Evolutionary conservation across 1,140 invertebrate genomes (phyloP), one percentile per base, ranked within the genome.

Genomic region (Drosophila ercepeae): DNA sequence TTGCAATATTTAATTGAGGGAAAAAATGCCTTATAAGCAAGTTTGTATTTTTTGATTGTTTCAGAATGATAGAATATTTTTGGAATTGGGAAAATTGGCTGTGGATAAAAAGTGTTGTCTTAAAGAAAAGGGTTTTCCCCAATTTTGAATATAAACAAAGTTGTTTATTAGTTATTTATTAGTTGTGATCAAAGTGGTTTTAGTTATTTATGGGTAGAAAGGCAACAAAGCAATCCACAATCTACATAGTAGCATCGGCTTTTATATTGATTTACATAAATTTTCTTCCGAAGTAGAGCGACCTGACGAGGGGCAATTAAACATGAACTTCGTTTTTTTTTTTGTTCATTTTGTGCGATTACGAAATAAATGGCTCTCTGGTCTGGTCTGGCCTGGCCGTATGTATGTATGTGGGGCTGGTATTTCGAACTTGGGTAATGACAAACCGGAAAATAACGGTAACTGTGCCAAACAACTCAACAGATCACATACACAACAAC

Each of bases 311-410:
- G 68, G 72, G 75, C 83, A 89, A 84, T 89, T 74, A 89, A 89
- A 88, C 84, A 89, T 89, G 83, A 89, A 81, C 67, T 81, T 89
- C 61, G 59, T 48, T 78, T 84, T 78, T 86, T 69, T 64, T 81
- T 86, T 69, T 64, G 76, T 86, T 57, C 59, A 65, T 58, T 76
- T 48, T 48, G 21, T 41, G 42, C 11, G 46, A 67, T 83, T 84
- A 83, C 79, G 79, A 83, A 84, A 83, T 77, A 23, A 14, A 41
- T 9, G 50, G 19, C 39, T 27, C 36, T 32, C 19, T 1, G 36
- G 36, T 55, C 55, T 44, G 42, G 61, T 41, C 46, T 59, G 53
- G 42, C 4, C 34, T 27, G 29, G 23, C 49, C 41, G 29, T 32
- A 32, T 39, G 36, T 13, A 7, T 13, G 13, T 39, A 39, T 39